Percentiles rank a stretch among this genome's conserved stretches.
Conservation (phyloP, 2,113 vertebrate genomes). For the Pantherophis guttatus region DNA sequence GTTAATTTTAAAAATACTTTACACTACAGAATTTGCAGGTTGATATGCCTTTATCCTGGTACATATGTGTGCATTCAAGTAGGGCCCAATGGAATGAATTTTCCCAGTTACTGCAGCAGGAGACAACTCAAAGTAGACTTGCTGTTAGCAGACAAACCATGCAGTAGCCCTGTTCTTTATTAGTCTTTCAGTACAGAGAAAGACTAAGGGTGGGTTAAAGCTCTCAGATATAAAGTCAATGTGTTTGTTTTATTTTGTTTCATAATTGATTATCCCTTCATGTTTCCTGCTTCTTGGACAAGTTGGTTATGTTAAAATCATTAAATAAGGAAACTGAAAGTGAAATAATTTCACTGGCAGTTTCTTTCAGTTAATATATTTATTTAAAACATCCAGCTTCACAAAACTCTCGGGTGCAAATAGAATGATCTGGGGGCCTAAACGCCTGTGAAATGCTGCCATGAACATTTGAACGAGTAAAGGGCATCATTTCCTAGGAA, state of each 20-base stretch:
- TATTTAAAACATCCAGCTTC: background rate
- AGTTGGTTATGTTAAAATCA: background rate
- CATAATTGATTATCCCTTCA: conserved; percentile 39
- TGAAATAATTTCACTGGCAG: background rate
- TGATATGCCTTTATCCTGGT: conserved; percentile 55
- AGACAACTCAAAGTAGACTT: background rate
- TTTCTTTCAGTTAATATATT: background rate
- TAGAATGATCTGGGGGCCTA: background rate
- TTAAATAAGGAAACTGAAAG: background rate
- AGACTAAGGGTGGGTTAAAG: background rate
- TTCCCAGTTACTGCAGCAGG: background rate
- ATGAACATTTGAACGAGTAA: background rate
- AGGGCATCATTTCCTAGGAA: background rate
- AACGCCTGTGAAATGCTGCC: background rate
- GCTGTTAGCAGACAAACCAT: background rate
- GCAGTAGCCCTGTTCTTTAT: background rate
- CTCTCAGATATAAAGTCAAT: background rate
- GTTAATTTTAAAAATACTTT: conserved; percentile 23
- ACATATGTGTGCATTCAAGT: conserved; percentile 19
- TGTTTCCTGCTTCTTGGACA: background rate
- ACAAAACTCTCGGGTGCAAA: background rate
- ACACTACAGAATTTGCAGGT: conserved; percentile 71
- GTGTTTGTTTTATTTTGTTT: conserved; percentile 25
- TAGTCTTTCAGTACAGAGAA: conserved; percentile 24
- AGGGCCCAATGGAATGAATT: conserved; percentile 34